Base-by-base conservation (phyloP, 35 echinoderm and acorn worm genomes). In the Chiridota heheva region DNA sequence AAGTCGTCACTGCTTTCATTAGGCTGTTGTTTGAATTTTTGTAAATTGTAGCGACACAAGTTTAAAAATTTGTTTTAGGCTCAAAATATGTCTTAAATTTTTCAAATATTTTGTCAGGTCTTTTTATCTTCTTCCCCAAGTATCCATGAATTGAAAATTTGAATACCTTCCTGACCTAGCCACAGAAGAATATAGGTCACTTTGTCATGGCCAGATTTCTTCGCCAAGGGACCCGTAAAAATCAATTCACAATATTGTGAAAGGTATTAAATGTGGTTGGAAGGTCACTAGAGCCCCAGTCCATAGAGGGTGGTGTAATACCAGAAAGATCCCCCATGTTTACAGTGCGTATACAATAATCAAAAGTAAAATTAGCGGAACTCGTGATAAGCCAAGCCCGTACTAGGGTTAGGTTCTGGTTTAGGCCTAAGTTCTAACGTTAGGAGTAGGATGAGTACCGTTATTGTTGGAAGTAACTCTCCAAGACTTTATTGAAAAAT, bases 81-180 rank as follows among this genome's bases (percentile, higher is more conserved):
- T 63, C n/a, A 5, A 82, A 45, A 33, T 82, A 62, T 4, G 25
- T 45, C 47, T 67, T 40, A 32, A 82, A 65, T 1, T 42, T 7
- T 16, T 82, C 39, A 45, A 67, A 66, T 3, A 66, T 67, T 45
- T 46, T 41, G 2, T 4, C 10, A 4, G 53, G 58, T 7, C 39
- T 40, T 13, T 60, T 10, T 44, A 44, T 73, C n/a, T n/a, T n/a
- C n/a, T 20, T 80, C 4, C 20, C 34, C 12, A 1, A 80, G 8
- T 32, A 45, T 36, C 78, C 78, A 82, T 5, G 78, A 60, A 20
- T 82, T 28, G 40, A 40, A 67, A 2, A 67, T 68, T 6, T 40
- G 65, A 0, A 82, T 42, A 5, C 59, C 80, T 70, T 69, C 80
- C 37, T 83, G 42, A 17, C 63, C 63, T 4, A 83, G 20, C 80